Conservation (phyloP, 2,797 vertebrate species). For the Phaenicophaeus curvirostris region DNA sequence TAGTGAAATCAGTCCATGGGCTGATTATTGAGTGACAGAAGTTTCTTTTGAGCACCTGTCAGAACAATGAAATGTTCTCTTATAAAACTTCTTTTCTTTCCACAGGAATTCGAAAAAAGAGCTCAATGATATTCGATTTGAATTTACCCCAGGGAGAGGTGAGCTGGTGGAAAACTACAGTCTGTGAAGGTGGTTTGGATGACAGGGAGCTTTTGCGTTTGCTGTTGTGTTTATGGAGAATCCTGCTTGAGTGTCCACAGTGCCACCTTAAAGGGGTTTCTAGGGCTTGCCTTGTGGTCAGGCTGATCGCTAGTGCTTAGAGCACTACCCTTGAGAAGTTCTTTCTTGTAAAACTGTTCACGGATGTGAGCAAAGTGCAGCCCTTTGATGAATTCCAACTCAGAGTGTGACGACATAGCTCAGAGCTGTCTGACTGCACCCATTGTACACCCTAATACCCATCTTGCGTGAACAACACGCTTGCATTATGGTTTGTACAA, state of each 20-base stretch:
- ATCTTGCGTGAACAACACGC: neutral
- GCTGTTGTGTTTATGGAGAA: neutral
- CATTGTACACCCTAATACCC: neutral
- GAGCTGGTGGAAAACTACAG: conserved; percentile 3
- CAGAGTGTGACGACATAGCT: neutral
- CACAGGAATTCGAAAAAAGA: conserved; percentile 97
- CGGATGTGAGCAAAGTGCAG: neutral
- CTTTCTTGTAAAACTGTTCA: neutral
- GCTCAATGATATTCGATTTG: conserved; percentile 97
- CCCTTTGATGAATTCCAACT: neutral
- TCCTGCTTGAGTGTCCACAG: neutral
- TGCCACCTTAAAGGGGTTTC: neutral
- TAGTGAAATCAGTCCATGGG: neutral
- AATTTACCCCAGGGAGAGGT: conserved; percentile 98
- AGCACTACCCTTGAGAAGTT: neutral
- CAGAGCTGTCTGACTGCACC: neutral
- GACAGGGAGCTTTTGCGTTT: neutral
- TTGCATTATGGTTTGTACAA: neutral
- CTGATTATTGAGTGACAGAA: neutral
- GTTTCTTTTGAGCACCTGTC: neutral
- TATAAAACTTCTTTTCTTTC: neutral
- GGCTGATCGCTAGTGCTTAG: neutral
- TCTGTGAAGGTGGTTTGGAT: neutral
- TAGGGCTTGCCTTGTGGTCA: neutral
- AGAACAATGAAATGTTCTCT: neutral